A percentile compares a stretch with the other conserved stretches of the same genome.
phyloP scores from a whole-genome alignment of 2,797 vertebrate genomes.

The Echiichthys vipera region DNA sequence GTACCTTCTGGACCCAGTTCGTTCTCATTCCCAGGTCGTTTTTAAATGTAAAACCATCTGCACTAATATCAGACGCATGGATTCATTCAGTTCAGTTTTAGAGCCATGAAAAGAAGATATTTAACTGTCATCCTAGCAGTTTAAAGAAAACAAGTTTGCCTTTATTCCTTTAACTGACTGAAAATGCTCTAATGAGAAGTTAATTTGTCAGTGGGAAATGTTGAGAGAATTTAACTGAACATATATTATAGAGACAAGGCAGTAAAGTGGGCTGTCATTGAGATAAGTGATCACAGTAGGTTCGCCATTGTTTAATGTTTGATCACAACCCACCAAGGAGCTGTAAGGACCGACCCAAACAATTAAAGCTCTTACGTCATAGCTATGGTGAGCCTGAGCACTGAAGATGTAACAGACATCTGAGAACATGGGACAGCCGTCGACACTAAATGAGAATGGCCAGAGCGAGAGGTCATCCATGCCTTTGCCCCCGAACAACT shows the following conservation, averaged over 20 bases:
- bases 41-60: conserved; percentile 1
- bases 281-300: conserved; percentile 42
- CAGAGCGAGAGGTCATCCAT: conserved; percentile 53
- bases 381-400: neutral
- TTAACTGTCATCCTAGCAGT: conserved; percentile 19
- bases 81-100: neutral
- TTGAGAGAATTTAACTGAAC: conserved; percentile 20
- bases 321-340: conserved; percentile 22
- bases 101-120: conserved; percentile 1
- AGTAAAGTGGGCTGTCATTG: conserved; percentile 28
- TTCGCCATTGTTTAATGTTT: conserved; percentile 23
- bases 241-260: conserved; percentile 7
- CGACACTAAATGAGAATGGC: conserved; percentile 50
- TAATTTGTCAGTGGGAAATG: conserved; percentile 40
- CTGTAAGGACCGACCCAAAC: conserved; percentile 31
- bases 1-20: neutral
- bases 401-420: conserved; percentile 23
- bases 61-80: neutral
- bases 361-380: neutral
- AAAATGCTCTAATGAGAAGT: conserved; percentile 36
- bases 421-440: conserved; percentile 29
- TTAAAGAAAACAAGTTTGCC: conserved; percentile 21
- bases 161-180: conserved; percentile 43
- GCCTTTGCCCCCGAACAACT: conserved; percentile 59
- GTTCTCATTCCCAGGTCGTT: no score